phyloP scores from a whole-genome alignment of 2,797 vertebrate genomes.

The Gallinago solitaria region DNA sequence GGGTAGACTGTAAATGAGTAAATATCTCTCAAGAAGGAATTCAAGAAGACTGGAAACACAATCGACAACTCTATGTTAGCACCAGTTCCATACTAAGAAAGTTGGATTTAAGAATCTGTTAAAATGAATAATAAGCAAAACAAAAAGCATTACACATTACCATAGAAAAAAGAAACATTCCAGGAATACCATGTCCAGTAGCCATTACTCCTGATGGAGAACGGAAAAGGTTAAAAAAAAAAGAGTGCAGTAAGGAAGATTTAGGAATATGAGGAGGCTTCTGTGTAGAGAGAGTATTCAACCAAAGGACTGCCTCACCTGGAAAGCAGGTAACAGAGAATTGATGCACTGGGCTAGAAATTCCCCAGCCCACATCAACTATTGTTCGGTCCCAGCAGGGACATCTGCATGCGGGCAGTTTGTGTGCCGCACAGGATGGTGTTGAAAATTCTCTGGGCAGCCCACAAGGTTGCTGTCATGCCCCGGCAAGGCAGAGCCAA shows the following conservation, averaged over 20 bases:
- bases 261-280: background rate
- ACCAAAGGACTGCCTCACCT: fast-evolving
- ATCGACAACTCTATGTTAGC: background rate
- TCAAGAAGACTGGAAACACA: background rate
- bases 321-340: background rate
- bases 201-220: background rate
- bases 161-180: background rate
- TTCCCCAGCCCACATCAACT: background rate
- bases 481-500: background rate
- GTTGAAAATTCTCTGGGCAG: background rate
- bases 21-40: background rate
- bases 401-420: background rate
- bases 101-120: background rate
- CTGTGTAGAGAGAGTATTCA: background rate
- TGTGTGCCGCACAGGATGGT: fast-evolving
- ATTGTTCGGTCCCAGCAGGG: background rate
- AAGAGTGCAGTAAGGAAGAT: background rate
- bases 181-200: background rate
- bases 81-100: background rate
- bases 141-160: background rate
- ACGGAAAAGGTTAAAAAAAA: background rate
- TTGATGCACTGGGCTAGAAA: background rate
- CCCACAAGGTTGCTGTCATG: background rate
- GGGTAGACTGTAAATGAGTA: background rate
- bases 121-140: background rate